Evolutionary conservation across 1,140 invertebrate genomes (phyloP).

Genomic region (Leptopilina boulardi): DNA sequence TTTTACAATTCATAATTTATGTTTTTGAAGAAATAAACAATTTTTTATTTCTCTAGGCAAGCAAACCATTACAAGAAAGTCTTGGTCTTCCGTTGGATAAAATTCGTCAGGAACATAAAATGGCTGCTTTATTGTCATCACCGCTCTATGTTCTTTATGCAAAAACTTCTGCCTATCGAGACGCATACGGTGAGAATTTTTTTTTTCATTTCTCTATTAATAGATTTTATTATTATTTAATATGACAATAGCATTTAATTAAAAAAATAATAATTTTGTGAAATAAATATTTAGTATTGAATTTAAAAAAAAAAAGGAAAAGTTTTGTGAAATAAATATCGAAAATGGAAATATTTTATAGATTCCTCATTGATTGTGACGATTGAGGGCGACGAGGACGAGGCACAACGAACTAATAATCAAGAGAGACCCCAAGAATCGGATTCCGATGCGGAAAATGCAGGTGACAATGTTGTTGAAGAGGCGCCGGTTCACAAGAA

Average conservation of each 20-base stretch:
- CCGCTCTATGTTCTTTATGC: constrained; percentile 93
- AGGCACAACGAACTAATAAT: constrained; percentile 82
- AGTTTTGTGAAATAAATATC: too few relatives aligned
- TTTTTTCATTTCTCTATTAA: constrained; percentile 18
- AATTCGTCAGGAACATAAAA: constrained; percentile 84
- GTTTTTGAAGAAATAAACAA: too few relatives aligned
- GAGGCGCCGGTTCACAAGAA: constrained; percentile 79
- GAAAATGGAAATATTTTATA: constrained; percentile 55
- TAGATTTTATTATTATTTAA: too few relatives aligned
- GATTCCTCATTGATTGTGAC: constrained; percentile 77
- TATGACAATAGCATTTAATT: too few relatives aligned
- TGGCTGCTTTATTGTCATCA: constrained; percentile 85
- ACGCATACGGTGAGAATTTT: constrained; percentile 81
- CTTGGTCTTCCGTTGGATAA: constrained; percentile 88
- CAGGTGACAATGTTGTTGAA: constrained; percentile 74
- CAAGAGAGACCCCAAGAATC: constrained; percentile 79
- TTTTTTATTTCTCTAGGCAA: constrained; percentile 77
- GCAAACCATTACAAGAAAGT: constrained; percentile 93
- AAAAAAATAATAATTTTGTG: too few relatives aligned
- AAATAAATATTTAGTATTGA: too few relatives aligned
- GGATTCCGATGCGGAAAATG: constrained; percentile 80
- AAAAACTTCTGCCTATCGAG: constrained; percentile 88
- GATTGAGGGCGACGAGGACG: constrained; percentile 88
- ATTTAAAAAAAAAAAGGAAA: too few relatives aligned
- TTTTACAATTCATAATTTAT: too few relatives aligned